Percentiles rank a stretch among this genome's conserved stretches.
Conservation (phyloP, 2,888 invertebrate genomes). For the Drosophila peninsularis region DNA sequence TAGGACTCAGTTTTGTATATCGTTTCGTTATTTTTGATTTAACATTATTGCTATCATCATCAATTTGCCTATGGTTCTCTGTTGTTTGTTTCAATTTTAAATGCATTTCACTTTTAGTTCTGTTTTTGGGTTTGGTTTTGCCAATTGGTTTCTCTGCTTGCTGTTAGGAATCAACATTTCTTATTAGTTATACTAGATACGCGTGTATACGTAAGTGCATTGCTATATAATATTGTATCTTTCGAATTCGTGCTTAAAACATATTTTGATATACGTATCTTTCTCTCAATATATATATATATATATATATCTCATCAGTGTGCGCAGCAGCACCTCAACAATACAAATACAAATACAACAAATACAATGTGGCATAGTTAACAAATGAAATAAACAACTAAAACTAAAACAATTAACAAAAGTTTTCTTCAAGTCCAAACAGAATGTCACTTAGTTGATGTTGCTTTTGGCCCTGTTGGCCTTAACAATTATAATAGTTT, state of each 20-base stretch:
- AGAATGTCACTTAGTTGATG: slow-evolving; percentile 29
- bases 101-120: slow-evolving; percentile 42
- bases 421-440: slow-evolving; percentile 22
- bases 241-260: slow-evolving; percentile 66
- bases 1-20: slow-evolving; percentile 60
- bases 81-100: slow-evolving; percentile 45
- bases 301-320: slow-evolving; percentile 23
- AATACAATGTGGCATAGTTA: slow-evolving; percentile 53
- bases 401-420: slow-evolving; percentile 34
- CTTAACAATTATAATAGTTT: slow-evolving; percentile 48
- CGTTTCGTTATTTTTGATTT: slow-evolving; percentile 43
- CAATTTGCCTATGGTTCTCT: slow-evolving; percentile 26
- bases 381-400: slow-evolving; percentile 55
- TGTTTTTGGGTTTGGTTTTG: slow-evolving; percentile 10
- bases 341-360: slow-evolving; percentile 46
- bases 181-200: slow-evolving; percentile 59
- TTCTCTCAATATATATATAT: slow-evolving; percentile 38
- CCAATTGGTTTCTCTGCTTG: slow-evolving; percentile 14
- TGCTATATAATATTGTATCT: slow-evolving; percentile 60
- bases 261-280: slow-evolving; percentile 65
- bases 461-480: slow-evolving; percentile 10
- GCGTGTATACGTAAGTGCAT: slow-evolving; percentile 63
- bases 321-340: slow-evolving; percentile 33
- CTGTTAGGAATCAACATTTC: slow-evolving; percentile 63
- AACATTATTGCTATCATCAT: slow-evolving; percentile 30